A percentile compares a stretch with the other conserved stretches of the same genome.
phyloP scores from a whole-genome alignment of 2,888 invertebrate genomes.

The Acanthococcus lagerstroemiae region DNA sequence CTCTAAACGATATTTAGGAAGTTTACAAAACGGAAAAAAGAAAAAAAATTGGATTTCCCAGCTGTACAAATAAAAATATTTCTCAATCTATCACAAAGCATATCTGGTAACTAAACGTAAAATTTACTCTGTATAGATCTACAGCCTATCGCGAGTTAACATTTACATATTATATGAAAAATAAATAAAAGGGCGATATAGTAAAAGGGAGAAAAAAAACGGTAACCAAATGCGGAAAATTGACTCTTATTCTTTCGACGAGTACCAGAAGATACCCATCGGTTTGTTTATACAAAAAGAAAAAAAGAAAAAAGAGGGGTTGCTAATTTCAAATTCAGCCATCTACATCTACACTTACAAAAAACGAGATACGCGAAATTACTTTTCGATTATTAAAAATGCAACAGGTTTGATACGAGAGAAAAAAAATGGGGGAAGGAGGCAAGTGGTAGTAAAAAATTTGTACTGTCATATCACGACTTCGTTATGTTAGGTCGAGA shows the following conservation, averaged over 20 bases:
- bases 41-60: not conserved
- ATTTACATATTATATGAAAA: too few relatives aligned
- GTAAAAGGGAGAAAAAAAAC: slow-evolving; percentile 11
- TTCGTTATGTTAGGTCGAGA: too few relatives aligned
- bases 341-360: not conserved
- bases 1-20: too few relatives aligned
- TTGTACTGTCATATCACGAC: slow-evolving; percentile 18
- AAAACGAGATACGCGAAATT: slow-evolving; percentile 2
- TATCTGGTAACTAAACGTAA: not conserved
- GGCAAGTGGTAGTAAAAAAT: slow-evolving; percentile 10
- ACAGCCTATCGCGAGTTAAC: not conserved
- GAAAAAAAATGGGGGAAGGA: too few relatives aligned
- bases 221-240: slow-evolving; percentile 24
- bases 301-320: slow-evolving; percentile 4
- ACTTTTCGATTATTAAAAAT: too few relatives aligned
- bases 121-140: not conserved
- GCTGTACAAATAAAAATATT: not conserved
- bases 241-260: slow-evolving; percentile 10
- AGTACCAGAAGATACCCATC: slow-evolving; percentile 5
- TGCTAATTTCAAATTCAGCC: too few relatives aligned
- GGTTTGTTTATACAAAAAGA: not conserved
- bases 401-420: not conserved
- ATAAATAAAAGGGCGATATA: not conserved
- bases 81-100: not conserved
- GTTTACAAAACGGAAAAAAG: too few relatives aligned